phyloP scores from a whole-genome alignment of 2,888 invertebrate species.

The Kuschelorhynchus macadamiae region DNA sequence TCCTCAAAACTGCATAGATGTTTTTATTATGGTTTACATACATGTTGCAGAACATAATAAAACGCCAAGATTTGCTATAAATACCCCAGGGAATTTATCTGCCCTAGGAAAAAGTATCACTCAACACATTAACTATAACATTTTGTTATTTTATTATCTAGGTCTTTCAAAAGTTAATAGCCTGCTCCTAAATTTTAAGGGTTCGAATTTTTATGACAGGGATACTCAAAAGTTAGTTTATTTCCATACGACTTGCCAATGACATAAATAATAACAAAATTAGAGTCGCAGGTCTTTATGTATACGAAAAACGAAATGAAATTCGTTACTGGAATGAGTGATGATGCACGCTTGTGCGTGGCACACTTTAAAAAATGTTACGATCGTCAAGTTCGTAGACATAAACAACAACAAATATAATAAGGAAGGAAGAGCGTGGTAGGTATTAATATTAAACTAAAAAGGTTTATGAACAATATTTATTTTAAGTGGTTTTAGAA shows the following conservation, averaged over 20 bases:
- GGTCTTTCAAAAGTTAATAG: neutral
- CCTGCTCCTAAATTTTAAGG: constrained; percentile 1
- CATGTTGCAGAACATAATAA: too few relatives aligned
- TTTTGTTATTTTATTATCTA: too few relatives aligned
- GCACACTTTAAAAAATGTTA: neutral
- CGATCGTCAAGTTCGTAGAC: neutral
- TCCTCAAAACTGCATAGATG: too few relatives aligned
- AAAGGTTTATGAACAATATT: too few relatives aligned
- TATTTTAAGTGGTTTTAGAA: too few relatives aligned
- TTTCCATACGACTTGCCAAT: constrained; percentile 1
- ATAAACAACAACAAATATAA: neutral
- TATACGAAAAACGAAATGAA: neutral
- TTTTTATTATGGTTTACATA: too few relatives aligned
- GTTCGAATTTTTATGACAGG: neutral
- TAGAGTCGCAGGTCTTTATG: neutral
- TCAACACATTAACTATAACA: too few relatives aligned
- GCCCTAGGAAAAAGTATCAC: too few relatives aligned
- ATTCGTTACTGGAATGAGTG: neutral
- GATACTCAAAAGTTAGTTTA: neutral
- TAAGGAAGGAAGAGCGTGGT: neutral
- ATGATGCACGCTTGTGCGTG: neutral
- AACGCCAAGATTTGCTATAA: too few relatives aligned
- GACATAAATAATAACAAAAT: constrained; percentile 4
- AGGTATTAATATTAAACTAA: too few relatives aligned
- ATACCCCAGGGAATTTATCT: too few relatives aligned